phyloP scores from a whole-genome alignment of 2,888 invertebrate species.

The Sceliomorpha sp. region DNA sequence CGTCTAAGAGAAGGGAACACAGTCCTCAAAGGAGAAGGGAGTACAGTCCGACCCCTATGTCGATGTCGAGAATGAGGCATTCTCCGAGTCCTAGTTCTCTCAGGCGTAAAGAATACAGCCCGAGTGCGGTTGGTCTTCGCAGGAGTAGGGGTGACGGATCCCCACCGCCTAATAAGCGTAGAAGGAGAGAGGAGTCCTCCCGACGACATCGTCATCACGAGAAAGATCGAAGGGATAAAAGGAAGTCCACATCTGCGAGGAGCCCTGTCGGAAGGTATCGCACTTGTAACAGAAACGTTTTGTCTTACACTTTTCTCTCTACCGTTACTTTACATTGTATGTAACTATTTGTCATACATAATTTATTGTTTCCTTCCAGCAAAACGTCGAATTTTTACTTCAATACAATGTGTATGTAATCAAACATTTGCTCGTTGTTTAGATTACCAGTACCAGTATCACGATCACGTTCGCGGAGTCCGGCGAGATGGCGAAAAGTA shows the following conservation, averaged over 20 bases:
- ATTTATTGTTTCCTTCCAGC: too few relatives aligned
- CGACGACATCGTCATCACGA: constrained; percentile 81
- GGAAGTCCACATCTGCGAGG: constrained; percentile 77
- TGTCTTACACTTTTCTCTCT: too few relatives aligned
- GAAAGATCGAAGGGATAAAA: constrained; percentile 80
- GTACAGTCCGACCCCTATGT: constrained; percentile 65
- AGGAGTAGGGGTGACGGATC: constrained; percentile 69
- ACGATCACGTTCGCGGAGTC: constrained; percentile 84
- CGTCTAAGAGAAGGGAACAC: constrained; percentile 65
- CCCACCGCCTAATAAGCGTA: constrained; percentile 78
- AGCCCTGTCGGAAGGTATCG: constrained; percentile 72
- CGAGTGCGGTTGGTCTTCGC: constrained; percentile 67
- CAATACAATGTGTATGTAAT: too few relatives aligned
- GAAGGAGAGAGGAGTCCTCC: constrained; percentile 78
- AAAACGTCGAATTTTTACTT: too few relatives aligned
- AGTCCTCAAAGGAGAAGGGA: constrained; percentile 70
- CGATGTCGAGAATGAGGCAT: constrained; percentile 67
- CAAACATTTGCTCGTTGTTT: constrained; percentile 1
- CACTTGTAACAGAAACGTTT: too few relatives aligned
- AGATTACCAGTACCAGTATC: constrained; percentile 72
- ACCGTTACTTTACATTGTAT: too few relatives aligned
- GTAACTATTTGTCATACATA: too few relatives aligned
- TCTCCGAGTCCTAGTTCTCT: constrained; percentile 69
- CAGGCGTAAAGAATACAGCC: constrained; percentile 72
- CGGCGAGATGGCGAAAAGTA: constrained; percentile 81